These are phyloP conservation scores for Sebastes minor DNA, from an alignment of 2,797 vertebrate genomes.

Conservation along the genomic window DNA sequence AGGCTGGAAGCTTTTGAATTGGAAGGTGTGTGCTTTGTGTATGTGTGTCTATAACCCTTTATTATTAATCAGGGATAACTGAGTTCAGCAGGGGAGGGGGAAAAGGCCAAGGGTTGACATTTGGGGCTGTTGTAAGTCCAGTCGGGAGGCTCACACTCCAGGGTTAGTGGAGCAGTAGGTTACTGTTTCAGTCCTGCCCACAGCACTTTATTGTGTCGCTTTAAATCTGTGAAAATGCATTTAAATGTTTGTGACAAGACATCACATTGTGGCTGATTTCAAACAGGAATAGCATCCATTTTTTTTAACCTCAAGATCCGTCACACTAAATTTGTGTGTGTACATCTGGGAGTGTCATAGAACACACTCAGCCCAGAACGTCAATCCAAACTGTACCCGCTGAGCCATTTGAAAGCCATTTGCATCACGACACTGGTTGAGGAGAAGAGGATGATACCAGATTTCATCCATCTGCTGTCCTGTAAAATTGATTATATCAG, in stretches of 20 bases:
- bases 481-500: slow-evolving; percentile 56
- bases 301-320: slow-evolving; percentile 3
- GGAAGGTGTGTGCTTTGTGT: slow-evolving; percentile 10
- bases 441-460: slow-evolving; percentile 37
- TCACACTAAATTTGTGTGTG: background rate
- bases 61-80: slow-evolving; percentile 65
- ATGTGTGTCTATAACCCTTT: slow-evolving; percentile 32
- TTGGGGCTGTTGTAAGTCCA: slow-evolving; percentile 55
- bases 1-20: slow-evolving; percentile 11
- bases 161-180: slow-evolving; percentile 53
- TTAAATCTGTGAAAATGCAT: slow-evolving; percentile 18
- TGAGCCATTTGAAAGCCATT: slow-evolving; percentile 22
- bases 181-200: slow-evolving; percentile 49
- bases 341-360: background rate
- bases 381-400: slow-evolving; percentile 11
- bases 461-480: slow-evolving; percentile 56
- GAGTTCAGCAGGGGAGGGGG: slow-evolving; percentile 47
- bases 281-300: background rate
- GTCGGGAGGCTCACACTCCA: slow-evolving; percentile 35
- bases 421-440: slow-evolving; percentile 40
- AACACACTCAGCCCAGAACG: slow-evolving; percentile 1
- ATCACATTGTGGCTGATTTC: background rate
- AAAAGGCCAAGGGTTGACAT: slow-evolving; percentile 63
- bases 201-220: slow-evolving; percentile 50
- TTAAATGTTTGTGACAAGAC: slow-evolving; percentile 5